Conservation (phyloP, 2,888 invertebrate genomes). For the Phengaris arion region DNA sequence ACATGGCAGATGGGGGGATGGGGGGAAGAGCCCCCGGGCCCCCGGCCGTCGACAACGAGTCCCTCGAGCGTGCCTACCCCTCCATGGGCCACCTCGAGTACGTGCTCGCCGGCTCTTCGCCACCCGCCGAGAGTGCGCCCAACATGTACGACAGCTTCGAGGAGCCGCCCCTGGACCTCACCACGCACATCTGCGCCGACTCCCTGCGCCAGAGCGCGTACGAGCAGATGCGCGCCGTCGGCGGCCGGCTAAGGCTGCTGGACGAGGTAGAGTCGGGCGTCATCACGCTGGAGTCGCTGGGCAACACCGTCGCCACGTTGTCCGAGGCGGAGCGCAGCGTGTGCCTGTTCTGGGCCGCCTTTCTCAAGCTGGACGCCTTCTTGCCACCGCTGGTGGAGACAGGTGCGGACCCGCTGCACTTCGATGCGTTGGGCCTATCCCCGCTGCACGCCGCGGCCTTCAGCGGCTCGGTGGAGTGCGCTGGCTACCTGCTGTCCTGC, state of each 20-base stretch:
- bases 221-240: slow-evolving; percentile 86
- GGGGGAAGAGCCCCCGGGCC: slow-evolving; percentile 53
- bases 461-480: slow-evolving; percentile 86
- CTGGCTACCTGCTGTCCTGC: slow-evolving; percentile 83
- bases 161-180: slow-evolving; percentile 84
- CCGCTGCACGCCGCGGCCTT: slow-evolving; percentile 89
- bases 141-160: slow-evolving; percentile 90
- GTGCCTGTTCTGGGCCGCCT: slow-evolving; percentile 86
- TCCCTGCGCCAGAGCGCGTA: slow-evolving; percentile 85
- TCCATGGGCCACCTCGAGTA: slow-evolving; percentile 85
- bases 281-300: slow-evolving; percentile 78
- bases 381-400: slow-evolving; percentile 81
- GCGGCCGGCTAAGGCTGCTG: slow-evolving; percentile 83
- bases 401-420: slow-evolving; percentile 86
- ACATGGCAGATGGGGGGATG: slow-evolving; percentile 56
- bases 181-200: slow-evolving; percentile 86
- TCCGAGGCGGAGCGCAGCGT: slow-evolving; percentile 85
- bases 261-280: slow-evolving; percentile 87
- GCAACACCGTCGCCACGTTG: slow-evolving; percentile 75
- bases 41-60: slow-evolving; percentile 57
- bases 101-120: slow-evolving; percentile 89
- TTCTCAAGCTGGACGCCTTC: slow-evolving; percentile 84
- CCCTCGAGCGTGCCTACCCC: slow-evolving; percentile 84
- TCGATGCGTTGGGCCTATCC: slow-evolving; percentile 86
- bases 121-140: slow-evolving; percentile 89